Percentiles rank a stretch among this genome's conserved stretches.
Evolutionary conservation across 2,113 vertebrate species (phyloP).

Genomic region (Nesoenas mayeri): DNA sequence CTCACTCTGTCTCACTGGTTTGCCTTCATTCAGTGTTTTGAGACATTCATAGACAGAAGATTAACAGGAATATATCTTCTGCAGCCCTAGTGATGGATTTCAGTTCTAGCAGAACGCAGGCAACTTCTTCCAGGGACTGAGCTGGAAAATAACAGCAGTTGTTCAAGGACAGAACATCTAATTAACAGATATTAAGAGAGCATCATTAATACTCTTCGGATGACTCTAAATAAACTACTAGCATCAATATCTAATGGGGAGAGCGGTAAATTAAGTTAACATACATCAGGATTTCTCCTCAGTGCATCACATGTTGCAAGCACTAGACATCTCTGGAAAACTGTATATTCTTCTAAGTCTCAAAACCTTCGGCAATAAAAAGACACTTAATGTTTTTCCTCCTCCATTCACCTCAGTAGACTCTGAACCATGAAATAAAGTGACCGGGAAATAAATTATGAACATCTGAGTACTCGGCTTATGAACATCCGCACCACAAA

Average conservation of each 20-base stretch:
- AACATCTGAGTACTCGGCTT: not conserved
- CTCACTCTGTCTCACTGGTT: not conserved
- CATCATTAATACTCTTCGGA: not conserved
- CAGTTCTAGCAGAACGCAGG: not conserved
- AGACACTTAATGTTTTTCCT: not conserved
- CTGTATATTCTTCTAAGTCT: not conserved
- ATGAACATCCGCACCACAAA: not conserved
- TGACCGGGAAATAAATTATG: not conserved
- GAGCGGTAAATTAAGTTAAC: not conserved
- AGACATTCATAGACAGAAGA: not conserved
- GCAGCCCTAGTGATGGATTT: not conserved
- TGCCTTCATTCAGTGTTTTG: not conserved
- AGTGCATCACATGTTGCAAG: not conserved
- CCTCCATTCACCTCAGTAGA: not conserved
- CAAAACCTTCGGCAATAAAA: not conserved
- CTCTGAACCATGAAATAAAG: not conserved
- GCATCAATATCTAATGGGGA: not conserved
- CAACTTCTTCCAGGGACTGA: not conserved
- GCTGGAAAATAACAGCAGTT: not conserved
- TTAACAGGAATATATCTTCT: slow-evolving; percentile 8
- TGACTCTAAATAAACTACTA: not conserved
- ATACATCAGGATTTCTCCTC: not conserved
- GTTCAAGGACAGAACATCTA: not conserved
- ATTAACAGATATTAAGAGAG: not conserved
- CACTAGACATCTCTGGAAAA: not conserved